Evolutionary conservation across 2,113 vertebrate species (phyloP), one percentile per base, ranked within the genome.

Genomic region (Anguilla japonica): DNA sequence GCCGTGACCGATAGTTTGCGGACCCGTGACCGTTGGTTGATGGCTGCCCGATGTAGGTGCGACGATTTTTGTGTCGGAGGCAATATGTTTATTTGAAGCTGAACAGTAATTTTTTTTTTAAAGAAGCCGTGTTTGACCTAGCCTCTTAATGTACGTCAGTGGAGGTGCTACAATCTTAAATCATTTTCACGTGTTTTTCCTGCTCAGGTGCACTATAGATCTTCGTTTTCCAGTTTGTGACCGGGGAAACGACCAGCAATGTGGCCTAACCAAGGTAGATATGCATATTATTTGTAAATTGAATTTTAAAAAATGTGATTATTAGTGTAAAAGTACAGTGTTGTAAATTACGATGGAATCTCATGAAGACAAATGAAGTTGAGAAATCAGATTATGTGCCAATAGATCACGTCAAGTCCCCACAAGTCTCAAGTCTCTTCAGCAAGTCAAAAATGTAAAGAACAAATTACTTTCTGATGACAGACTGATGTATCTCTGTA

Each of bases 241-340:
- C 34, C 41, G 46, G 63, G 26, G 15, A 50, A 82, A 81, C 41
- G 56, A 78, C 88, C 43, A 79, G 90, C 29, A 34, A 95, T 95
- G 95, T 92, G 93, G 93, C 94, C 95, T 75, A 94, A 93, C 91
- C 90, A 95, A 95, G 95, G 95, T 96, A 85, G 2, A 75, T 82
- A 85, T 63, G 2, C 20, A 16, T 43, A 34, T 34, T 34, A 34
- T 57, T 14, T 46, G 8, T 75, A 50, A 43, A 67, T 26, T 13
- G 71, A 34, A 11, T 75, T 34, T 29, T 34, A 5, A 13, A 13
- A 53, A 53, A 53, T 34, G 11, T 34, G 26, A 67, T 75, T 34
- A 34, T 34, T 34, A 2, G n/a, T 34, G 22, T 71, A n/a, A 71
- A 26, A 8, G 20, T 22, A 26, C 22, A 8, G 9, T 71, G 26